Percentiles rank a stretch among this genome's conserved stretches.
These are phyloP conservation scores for Atractosteus spatula DNA, from an alignment of 2,113 vertebrate genomes.

Conservation along the genomic window DNA sequence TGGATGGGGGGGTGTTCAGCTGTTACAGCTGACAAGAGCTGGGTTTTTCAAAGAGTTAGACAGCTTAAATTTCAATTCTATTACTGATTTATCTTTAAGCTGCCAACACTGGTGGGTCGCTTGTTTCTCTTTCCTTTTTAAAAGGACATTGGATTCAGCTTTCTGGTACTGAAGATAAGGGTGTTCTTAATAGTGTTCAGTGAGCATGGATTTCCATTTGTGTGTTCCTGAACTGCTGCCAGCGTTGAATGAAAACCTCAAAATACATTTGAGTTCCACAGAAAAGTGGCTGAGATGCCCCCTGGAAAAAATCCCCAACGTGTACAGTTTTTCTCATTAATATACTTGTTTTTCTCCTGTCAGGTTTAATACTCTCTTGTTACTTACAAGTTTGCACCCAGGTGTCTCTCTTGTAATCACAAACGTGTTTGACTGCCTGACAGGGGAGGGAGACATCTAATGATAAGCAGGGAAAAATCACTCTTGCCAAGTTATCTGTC, in stretches of 20 bases:
- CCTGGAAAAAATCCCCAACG: background rate
- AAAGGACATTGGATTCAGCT: background rate
- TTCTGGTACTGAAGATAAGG: constrained; percentile 1
- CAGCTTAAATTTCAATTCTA: constrained; percentile 3
- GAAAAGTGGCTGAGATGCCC: background rate
- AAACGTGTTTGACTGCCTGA: too few species aligned
- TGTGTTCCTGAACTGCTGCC: background rate
- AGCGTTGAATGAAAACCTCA: background rate
- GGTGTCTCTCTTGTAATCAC: background rate
- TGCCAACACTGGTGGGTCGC: too few species aligned
- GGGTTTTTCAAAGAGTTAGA: background rate
- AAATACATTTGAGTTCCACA: background rate
- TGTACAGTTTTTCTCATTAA: background rate
- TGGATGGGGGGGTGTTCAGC: too few species aligned
- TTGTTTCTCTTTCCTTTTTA: background rate
- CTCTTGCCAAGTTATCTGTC: background rate
- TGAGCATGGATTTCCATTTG: background rate
- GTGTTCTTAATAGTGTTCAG: background rate
- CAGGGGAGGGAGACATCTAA: background rate
- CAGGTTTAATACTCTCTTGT: background rate
- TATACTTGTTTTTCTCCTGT: background rate
- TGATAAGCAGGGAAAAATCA: background rate
- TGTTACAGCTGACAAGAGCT: background rate
- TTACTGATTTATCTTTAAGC: background rate
- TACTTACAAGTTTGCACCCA: background rate